A percentile compares a stretch with the other conserved stretches of the same genome.
phyloP scores from a whole-genome alignment of 2,888 invertebrate genomes.

The Entomobrya proxima region DNA sequence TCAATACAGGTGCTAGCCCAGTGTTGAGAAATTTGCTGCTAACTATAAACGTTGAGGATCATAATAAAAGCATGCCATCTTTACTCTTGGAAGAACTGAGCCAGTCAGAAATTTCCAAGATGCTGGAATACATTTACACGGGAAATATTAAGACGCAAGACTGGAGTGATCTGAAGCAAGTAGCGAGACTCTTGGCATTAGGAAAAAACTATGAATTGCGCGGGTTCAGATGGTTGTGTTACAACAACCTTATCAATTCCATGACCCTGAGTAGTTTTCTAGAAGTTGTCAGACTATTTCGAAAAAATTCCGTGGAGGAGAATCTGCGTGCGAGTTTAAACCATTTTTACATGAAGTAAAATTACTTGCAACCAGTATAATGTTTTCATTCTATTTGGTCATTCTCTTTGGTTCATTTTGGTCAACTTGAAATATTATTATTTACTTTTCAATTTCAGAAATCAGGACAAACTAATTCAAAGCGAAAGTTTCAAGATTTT shows the following conservation, averaged over 20 bases:
- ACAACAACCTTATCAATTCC: not conserved
- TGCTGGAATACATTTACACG: conserved; percentile 48
- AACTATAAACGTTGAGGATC: not conserved
- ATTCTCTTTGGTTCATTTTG: not conserved
- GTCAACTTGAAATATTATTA: not conserved
- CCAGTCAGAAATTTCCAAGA: not conserved
- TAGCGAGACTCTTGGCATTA: not conserved
- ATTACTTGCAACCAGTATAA: not conserved
- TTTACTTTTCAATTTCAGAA: conserved; percentile 12
- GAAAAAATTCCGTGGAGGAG: not conserved
- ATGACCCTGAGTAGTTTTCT: not conserved
- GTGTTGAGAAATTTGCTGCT: not conserved
- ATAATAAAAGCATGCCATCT: not conserved
- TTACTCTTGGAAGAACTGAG: conserved; percentile 9
- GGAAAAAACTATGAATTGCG: conserved; percentile 23
- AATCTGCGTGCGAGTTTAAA: not conserved
- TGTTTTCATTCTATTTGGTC: not conserved
- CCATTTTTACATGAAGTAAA: not conserved
- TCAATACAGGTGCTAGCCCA: not conserved
- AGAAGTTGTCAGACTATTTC: not conserved
- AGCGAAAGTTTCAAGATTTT: conserved; percentile 3
- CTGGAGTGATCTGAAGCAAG: conserved; percentile 17
- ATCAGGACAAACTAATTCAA: conserved; percentile 1
- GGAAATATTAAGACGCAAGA: conserved; percentile 5
- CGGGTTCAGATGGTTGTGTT: conserved; percentile 1